Evolutionary conservation across 92 coral and sea anemone genomes (phyloP).

Genomic region (Isaurus tuberculatus): DNA sequence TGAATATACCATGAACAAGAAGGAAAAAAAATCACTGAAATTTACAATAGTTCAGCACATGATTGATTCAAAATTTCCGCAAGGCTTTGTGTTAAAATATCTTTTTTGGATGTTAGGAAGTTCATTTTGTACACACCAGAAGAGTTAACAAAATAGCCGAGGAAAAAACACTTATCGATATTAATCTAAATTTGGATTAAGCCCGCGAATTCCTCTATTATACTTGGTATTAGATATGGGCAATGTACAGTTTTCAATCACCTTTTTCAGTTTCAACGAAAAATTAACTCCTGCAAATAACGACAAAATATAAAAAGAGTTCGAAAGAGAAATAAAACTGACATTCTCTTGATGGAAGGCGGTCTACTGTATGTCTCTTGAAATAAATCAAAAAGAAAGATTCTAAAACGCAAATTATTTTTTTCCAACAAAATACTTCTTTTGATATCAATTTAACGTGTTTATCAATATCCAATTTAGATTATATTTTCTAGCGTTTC

Average conservation of each 20-base stretch:
- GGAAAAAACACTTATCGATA: neutral
- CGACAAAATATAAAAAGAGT: neutral
- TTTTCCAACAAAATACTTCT: neutral
- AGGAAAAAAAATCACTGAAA: neutral
- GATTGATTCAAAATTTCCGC: neutral
- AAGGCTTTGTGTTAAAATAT: slow-evolving; percentile 21
- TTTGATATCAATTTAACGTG: neutral
- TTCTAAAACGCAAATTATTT: neutral
- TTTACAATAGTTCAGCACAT: neutral
- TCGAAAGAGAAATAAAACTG: too few relatives aligned
- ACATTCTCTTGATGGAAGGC: too few relatives aligned
- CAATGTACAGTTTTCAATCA: neutral
- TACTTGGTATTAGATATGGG: neutral
- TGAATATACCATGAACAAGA: neutral
- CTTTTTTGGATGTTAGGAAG: neutral
- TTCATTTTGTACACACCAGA: neutral
- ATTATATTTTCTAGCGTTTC: neutral
- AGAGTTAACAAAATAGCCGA: slow-evolving; percentile 13
- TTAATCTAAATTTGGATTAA: neutral
- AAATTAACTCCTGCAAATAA: neutral
- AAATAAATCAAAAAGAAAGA: neutral
- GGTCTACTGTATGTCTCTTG: neutral
- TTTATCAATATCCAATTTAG: neutral
- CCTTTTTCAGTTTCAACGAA: neutral
- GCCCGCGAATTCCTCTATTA: neutral